Percentiles rank a stretch among this genome's conserved stretches.
phyloP scores from a whole-genome alignment of 2,888 invertebrate species.

The Yponomeuta cagnagella region DNA sequence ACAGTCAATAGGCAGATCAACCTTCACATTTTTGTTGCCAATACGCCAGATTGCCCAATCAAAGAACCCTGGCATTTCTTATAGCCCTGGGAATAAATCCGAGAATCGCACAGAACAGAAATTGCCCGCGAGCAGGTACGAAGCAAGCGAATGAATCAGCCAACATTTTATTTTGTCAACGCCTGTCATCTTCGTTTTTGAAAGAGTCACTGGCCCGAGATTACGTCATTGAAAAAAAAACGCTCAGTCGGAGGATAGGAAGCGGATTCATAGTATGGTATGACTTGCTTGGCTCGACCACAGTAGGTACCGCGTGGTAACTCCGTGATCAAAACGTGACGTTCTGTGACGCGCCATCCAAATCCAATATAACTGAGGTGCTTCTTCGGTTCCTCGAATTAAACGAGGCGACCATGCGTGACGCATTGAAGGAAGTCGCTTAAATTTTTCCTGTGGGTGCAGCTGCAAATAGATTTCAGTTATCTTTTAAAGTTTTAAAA shows the following conservation, averaged over 20 bases:
- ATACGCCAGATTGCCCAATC: no score
- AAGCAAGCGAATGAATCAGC: background rate
- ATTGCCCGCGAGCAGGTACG: background rate
- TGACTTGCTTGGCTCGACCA: background rate
- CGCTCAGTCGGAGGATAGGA: background rate
- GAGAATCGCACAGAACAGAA: background rate
- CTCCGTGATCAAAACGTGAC: slow-evolving; percentile 4
- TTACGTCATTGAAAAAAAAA: background rate
- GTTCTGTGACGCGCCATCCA: background rate
- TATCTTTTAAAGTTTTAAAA: background rate
- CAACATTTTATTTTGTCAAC: background rate
- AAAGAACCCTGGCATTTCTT: no score
- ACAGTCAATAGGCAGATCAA: no score
- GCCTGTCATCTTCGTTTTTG: background rate
- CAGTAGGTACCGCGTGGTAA: background rate
- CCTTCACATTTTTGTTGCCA: no score
- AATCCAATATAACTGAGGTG: background rate
- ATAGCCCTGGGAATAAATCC: no score
- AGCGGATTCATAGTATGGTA: background rate
- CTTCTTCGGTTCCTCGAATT: background rate
- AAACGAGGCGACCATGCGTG: background rate
- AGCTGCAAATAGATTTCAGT: background rate
- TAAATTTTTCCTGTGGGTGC: background rate
- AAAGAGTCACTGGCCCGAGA: background rate
- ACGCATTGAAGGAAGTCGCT: background rate